Evolutionary conservation across 1,140 invertebrate species (phyloP).

Genomic region (Glossosoma conforme): DNA sequence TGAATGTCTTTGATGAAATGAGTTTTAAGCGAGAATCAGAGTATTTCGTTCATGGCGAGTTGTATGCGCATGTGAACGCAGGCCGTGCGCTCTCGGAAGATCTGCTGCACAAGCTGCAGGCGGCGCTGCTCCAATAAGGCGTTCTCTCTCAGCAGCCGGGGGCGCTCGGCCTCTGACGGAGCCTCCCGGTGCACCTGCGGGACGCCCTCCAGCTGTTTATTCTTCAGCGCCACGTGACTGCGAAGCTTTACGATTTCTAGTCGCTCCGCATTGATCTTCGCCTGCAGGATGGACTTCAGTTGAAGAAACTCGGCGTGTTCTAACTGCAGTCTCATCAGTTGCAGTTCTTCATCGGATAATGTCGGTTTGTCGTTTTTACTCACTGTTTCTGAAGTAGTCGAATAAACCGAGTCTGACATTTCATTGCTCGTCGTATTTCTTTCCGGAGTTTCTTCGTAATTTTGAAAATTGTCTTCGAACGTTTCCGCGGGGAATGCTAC

Average conservation of each 20-base stretch:
- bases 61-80: slow-evolving; percentile 63
- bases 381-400: slow-evolving; percentile 23
- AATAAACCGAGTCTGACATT: slow-evolving; percentile 28
- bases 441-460: slow-evolving; percentile 37
- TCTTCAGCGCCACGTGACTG: slow-evolving; percentile 49
- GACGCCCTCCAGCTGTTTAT: slow-evolving; percentile 44
- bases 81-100: slow-evolving; percentile 61
- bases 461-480: slow-evolving; percentile 48
- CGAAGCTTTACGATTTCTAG: slow-evolving; percentile 62
- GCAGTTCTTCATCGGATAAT: slow-evolving; percentile 51
- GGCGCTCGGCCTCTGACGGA: slow-evolving; percentile 44
- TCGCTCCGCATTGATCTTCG: slow-evolving; percentile 60
- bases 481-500: slow-evolving; percentile 33
- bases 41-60: slow-evolving; percentile 55
- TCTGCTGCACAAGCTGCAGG: slow-evolving; percentile 55
- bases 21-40: slow-evolving; percentile 35
- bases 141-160: slow-evolving; percentile 59
- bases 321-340: slow-evolving; percentile 55
- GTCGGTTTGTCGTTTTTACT: slow-evolving; percentile 42
- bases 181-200: slow-evolving; percentile 45
- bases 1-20: no score
- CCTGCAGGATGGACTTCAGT: slow-evolving; percentile 58
- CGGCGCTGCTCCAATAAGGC: slow-evolving; percentile 63
- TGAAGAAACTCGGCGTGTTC: slow-evolving; percentile 64
- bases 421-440: slow-evolving; percentile 31